Evolutionary conservation across 1,140 invertebrate species (phyloP), one percentile per base, ranked within the genome.

Genomic region (Euwallacea similis): DNA sequence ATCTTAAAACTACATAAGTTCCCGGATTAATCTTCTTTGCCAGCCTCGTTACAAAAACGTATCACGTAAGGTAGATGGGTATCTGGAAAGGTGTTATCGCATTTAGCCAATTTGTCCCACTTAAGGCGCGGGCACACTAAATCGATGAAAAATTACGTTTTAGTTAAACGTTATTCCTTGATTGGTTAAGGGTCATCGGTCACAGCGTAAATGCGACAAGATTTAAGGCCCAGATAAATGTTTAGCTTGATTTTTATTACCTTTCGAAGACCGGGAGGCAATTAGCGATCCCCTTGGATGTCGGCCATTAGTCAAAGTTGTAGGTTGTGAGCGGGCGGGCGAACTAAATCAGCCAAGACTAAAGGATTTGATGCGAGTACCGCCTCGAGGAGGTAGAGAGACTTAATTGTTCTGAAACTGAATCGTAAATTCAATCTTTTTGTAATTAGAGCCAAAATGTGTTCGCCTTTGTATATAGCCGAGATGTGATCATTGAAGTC

Each of bases 201-300:
- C 63, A 65, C 7, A n/a, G 63, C 46, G 46, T 65, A 65, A 65
- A 65, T 65, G 63, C 63, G 63, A 65, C 63, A 42, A 53, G 63
- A 65, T 65, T 53, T 65, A 65, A 65, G 63, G 33, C 33, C 15
- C 46, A 65, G 63, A 65, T 65, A 65, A 54, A 65, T 65, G 63
- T 65, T 65, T 65, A 65, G 63, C 63, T 65, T 54, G 46, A 65
- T 65, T 65, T 63, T 65, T 65, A 65, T 65, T 65, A 65, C 63
- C 63, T 65, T 65, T 65, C 63, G 50, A 65, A 65, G 50, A 65
- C 63, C 63, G 47, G 63, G 63, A 65, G 63, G 63, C 63, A 65
- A 65, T 65, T 65, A 65, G 63, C 63, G 47, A 65, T 65, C 63
- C 63, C 47, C 41, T 54, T 33, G 15, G 46, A 53, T 65, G 21